These are phyloP conservation scores for Podocnemis expansa DNA, from an alignment of 2,113 vertebrate species.

Conservation along the genomic window DNA sequence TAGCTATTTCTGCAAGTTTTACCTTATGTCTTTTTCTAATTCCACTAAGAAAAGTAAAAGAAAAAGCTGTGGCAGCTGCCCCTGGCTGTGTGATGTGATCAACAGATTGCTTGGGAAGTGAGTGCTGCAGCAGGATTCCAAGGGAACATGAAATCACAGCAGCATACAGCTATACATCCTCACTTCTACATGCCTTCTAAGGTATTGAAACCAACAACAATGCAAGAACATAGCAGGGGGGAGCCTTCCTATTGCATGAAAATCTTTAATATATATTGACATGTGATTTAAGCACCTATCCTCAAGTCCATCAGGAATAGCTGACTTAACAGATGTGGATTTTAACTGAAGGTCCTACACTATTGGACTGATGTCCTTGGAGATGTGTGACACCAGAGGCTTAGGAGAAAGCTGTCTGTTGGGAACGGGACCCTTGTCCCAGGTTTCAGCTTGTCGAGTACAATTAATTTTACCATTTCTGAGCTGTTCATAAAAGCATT, in stretches of 20 bases:
- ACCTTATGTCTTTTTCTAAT: background rate
- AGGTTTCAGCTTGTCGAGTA: background rate
- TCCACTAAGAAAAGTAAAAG: background rate
- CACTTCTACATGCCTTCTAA: background rate
- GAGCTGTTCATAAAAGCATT: background rate
- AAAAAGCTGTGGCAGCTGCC: background rate
- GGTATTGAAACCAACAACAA: background rate
- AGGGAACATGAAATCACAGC: background rate
- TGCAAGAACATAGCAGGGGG: background rate
- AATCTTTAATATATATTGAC: background rate
- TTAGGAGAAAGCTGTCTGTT: background rate
- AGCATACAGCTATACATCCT: fast-evolving
- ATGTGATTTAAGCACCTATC: slow-evolving; percentile 12
- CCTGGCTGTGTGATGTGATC: background rate
- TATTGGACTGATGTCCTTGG: background rate
- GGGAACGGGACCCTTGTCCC: background rate
- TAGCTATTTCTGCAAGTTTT: background rate
- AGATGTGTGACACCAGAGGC: background rate
- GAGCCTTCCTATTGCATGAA: background rate
- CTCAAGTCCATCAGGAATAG: slow-evolving; percentile 9
- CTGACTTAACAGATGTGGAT: background rate
- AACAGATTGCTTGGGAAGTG: background rate
- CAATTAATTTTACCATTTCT: background rate
- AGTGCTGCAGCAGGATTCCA: background rate
- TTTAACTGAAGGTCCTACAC: background rate